Conservation (phyloP, 2,797 vertebrate genomes). For the Lemur catta region DNA sequence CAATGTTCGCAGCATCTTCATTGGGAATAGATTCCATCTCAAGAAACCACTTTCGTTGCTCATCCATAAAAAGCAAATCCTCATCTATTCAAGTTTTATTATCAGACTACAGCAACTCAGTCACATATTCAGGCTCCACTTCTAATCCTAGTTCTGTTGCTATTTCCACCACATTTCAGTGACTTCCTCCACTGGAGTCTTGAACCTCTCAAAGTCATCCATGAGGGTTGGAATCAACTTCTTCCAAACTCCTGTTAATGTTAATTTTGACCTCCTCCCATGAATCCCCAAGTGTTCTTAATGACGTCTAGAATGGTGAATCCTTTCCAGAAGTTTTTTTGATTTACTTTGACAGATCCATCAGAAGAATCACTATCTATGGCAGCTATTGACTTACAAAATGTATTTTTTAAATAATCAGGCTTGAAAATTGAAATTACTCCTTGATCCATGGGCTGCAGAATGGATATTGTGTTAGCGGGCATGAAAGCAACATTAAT, state of each 20-base stretch:
- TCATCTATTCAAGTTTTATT: background rate
- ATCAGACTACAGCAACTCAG: background rate
- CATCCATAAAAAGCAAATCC: background rate
- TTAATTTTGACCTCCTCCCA: background rate
- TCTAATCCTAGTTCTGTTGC: background rate
- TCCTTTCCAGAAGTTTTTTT: background rate
- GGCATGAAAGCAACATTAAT: background rate
- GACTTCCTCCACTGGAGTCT: background rate
- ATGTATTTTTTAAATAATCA: background rate
- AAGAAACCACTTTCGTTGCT: background rate
- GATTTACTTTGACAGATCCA: background rate
- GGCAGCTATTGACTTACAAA: background rate
- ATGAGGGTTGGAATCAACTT: background rate
- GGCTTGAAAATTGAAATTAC: background rate
- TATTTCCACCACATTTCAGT: background rate
- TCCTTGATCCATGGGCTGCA: background rate
- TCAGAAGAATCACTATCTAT: background rate
- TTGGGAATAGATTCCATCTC: background rate
- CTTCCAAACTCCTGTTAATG: background rate
- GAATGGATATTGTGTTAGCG: background rate
- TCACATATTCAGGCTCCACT: background rate
- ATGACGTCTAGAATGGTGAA: background rate
- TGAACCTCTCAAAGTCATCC: background rate
- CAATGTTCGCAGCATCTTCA: background rate
- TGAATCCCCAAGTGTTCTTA: background rate